A percentile compares a stretch with the other conserved stretches of the same genome.
Conservation (phyloP, 2,888 invertebrate species). For the Ecliptopera silaceata region DNA sequence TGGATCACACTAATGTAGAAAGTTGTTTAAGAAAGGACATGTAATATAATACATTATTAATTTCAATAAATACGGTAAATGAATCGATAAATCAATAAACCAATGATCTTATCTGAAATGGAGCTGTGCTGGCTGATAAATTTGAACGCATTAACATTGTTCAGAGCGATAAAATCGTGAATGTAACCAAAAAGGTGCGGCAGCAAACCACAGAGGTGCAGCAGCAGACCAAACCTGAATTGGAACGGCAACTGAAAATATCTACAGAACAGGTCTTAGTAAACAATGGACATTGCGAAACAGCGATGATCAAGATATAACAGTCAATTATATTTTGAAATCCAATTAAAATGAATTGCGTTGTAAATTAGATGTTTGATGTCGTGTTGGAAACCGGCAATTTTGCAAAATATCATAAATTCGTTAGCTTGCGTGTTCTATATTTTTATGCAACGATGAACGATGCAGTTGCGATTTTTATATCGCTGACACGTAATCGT, state of each 20-base stretch:
- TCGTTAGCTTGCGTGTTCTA: slow-evolving; percentile 34
- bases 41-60: no score
- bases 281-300: slow-evolving; percentile 29
- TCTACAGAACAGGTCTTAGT: slow-evolving; percentile 12
- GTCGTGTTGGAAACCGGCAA: slow-evolving; percentile 17
- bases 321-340: slow-evolving; percentile 31
- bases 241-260: slow-evolving; percentile 5
- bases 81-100: slow-evolving; percentile 4
- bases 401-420: slow-evolving; percentile 20
- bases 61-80: slow-evolving; percentile 1
- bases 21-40: not conserved
- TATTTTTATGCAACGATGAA: slow-evolving; percentile 11
- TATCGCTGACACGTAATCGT: slow-evolving; percentile 36
- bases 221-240: not conserved
- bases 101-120: slow-evolving; percentile 8
- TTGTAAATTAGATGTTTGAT: slow-evolving; percentile 1
- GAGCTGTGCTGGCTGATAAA: not conserved
- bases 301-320: slow-evolving; percentile 31
- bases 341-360: not conserved
- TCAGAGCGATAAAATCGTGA: not conserved
- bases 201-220: slow-evolving; percentile 1
- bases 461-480: slow-evolving; percentile 39
- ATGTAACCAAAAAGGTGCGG: slow-evolving; percentile 6
- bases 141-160: not conserved
- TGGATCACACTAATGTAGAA: not conserved